These are phyloP conservation scores for Silurus aristotelis DNA, from an alignment of 2,797 vertebrate species.

Conservation along the genomic window DNA sequence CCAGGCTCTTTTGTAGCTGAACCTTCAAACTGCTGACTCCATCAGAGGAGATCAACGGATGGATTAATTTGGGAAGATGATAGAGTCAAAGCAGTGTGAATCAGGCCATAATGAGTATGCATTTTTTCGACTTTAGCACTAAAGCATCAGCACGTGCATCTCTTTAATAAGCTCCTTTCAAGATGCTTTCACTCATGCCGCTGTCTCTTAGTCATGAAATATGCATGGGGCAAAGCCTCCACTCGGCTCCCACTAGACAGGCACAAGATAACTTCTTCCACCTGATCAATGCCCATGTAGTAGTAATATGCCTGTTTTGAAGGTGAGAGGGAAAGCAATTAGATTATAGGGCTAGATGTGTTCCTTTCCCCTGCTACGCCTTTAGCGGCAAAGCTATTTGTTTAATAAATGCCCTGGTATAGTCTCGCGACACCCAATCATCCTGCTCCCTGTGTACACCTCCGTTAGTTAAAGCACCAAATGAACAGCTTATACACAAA, in stretches of 20 bases:
- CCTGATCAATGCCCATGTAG: constrained; percentile 51
- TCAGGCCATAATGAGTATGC: constrained; percentile 28
- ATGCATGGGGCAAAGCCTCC: constrained; percentile 31
- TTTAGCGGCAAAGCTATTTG: constrained; percentile 37
- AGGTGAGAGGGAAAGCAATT: constrained; percentile 50
- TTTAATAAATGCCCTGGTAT: constrained; percentile 54
- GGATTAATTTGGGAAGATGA: constrained; percentile 39
- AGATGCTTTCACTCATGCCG: constrained; percentile 28
- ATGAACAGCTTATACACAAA: constrained; percentile 35
- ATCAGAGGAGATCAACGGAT: constrained; percentile 28
- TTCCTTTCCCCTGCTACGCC: constrained; percentile 30
- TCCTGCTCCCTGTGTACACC: constrained; percentile 31
- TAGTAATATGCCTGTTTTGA: constrained; percentile 38
- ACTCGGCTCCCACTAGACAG: constrained; percentile 37
- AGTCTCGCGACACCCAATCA: constrained; percentile 37
- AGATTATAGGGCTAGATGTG: constrained; percentile 48
- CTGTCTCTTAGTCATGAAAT: constrained; percentile 54
- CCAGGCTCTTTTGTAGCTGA: background rate
- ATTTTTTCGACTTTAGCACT: constrained; percentile 21
- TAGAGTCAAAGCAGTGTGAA: constrained; percentile 24
- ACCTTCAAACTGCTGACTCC: background rate
- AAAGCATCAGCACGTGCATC: constrained; percentile 28
- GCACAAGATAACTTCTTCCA: constrained; percentile 42
- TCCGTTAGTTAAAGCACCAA: constrained; percentile 43
- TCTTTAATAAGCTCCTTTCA: constrained; percentile 45